A percentile compares a stretch with the other conserved stretches of the same genome.
Evolutionary conservation across 2,113 vertebrate genomes (phyloP).

Genomic region (Phyllopteryx taeniolatus): DNA sequence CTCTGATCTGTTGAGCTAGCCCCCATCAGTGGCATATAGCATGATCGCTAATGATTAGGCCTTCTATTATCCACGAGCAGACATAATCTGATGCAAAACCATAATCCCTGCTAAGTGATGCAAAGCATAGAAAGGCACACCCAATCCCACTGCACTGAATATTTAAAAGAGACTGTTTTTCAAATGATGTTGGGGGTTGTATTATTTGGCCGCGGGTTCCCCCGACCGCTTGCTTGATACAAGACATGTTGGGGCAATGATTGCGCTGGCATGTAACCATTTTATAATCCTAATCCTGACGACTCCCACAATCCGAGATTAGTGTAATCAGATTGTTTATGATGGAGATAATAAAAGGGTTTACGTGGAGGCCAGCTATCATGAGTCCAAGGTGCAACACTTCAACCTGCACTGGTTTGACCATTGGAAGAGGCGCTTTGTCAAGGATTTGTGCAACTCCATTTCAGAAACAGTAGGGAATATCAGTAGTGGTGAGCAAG

Average conservation of each 20-base stretch:
- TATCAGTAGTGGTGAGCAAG: no score
- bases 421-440: not conserved
- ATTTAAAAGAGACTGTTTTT: not conserved
- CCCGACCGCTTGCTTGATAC: not conserved
- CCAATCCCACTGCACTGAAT: constrained; percentile 20
- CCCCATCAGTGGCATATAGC: constrained; percentile 33
- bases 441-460: not conserved
- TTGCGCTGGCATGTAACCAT: constrained; percentile 15
- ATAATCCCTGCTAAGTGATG: constrained; percentile 48
- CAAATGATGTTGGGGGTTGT: not conserved
- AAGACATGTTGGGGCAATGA: not conserved
- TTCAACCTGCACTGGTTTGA: not conserved
- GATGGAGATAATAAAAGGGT: constrained; percentile 27
- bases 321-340: constrained; percentile 43
- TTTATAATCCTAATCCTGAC: constrained; percentile 37
- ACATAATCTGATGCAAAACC: constrained; percentile 42
- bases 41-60: constrained; percentile 55
- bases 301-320: constrained; percentile 37
- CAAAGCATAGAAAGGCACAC: constrained; percentile 13
- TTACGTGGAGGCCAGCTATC: constrained; percentile 19
- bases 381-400: not conserved
- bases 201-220: not conserved
- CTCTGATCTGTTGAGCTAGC: not conserved
- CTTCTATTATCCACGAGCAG: constrained; percentile 51
- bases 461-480: not conserved